Evolutionary conservation across 2,113 vertebrate species (phyloP).

Genomic region (Galbula dea): DNA sequence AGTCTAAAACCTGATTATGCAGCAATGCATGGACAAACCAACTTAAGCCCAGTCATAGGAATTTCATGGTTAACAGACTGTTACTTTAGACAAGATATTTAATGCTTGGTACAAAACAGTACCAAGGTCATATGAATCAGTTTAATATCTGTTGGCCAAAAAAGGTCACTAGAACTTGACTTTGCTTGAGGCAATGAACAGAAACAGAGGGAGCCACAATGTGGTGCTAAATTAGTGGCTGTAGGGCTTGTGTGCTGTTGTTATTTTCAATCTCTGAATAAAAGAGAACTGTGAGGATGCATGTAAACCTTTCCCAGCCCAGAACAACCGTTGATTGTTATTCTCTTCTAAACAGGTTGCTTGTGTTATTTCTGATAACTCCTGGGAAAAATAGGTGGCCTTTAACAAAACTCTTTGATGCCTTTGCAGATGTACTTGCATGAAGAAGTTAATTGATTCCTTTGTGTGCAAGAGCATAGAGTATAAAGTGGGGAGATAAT

Average conservation of each 20-base stretch:
- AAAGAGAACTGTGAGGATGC: neutral
- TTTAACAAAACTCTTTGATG: neutral
- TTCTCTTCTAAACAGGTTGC: neutral
- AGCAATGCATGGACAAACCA: neutral
- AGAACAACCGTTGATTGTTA: neutral
- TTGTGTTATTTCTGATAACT: constrained; percentile 18
- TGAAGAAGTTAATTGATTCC: neutral
- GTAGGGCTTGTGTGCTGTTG: neutral
- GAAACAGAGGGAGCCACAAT: neutral
- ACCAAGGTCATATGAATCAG: neutral
- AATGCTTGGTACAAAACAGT: neutral
- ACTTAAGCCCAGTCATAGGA: neutral
- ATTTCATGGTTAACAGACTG: neutral
- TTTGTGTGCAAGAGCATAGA: neutral
- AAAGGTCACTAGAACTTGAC: constrained; percentile 18
- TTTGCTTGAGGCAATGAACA: constrained; percentile 14
- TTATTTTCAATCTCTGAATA: constrained; percentile 29
- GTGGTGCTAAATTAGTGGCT: constrained; percentile 23
- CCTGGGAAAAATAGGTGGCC: neutral
- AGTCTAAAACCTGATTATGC: neutral
- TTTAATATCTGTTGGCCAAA: neutral
- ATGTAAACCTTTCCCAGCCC: neutral
- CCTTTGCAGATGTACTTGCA: neutral
- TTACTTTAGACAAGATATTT: neutral
- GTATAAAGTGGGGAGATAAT: neutral